phyloP scores from a whole-genome alignment of 2,113 vertebrate genomes.

The Podilymbus podiceps region DNA sequence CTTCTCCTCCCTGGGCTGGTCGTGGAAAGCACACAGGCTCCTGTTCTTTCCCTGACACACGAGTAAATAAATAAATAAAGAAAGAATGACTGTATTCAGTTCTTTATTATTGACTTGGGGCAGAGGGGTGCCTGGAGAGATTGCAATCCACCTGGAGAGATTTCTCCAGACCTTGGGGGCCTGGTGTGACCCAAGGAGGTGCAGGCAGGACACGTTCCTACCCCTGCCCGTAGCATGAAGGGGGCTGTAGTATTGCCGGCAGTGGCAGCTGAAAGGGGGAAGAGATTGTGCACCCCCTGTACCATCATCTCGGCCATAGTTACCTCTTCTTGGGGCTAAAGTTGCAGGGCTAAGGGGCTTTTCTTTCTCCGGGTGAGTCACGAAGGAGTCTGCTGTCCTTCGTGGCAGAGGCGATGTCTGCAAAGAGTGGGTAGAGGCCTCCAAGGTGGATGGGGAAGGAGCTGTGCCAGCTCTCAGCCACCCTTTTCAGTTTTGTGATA shows the following conservation, averaged over 20 bases:
- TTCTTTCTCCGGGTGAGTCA: not conserved
- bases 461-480: not conserved
- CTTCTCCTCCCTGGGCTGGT: not conserved
- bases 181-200: not conserved
- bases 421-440: not conserved
- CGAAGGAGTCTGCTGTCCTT: not conserved
- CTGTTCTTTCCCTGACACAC: accelerated
- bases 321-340: not conserved
- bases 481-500: not conserved
- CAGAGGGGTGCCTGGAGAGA: not conserved
- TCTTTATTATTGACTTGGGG: not conserved
- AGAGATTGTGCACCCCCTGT: accelerated
- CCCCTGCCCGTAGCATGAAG: not conserved
- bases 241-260: not conserved
- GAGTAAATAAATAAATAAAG: not conserved
- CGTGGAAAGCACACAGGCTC: not conserved
- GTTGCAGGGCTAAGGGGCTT: not conserved
- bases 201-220: not conserved
- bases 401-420: accelerated
- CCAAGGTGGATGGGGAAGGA: not conserved
- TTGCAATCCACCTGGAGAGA: not conserved
- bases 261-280: accelerated
- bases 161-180: not conserved
- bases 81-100: not conserved
- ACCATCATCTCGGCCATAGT: accelerated